Percentiles rank a stretch among this genome's conserved stretches.
Evolutionary conservation across 2,888 invertebrate species (phyloP).

Genomic region (Plagiodera versicolora): DNA sequence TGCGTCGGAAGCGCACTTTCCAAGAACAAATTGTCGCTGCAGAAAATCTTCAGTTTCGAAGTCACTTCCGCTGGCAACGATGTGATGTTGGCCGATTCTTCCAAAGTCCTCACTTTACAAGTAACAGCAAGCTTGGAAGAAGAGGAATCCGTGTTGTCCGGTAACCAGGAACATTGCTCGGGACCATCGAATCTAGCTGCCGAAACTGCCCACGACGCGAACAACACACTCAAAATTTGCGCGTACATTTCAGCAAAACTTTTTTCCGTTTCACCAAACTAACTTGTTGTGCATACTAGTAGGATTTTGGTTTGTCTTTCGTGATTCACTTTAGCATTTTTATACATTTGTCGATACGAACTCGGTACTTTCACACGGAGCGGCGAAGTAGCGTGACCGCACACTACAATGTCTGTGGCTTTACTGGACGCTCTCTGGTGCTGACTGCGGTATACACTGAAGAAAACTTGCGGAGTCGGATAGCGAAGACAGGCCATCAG

Average conservation of each 20-base stretch:
- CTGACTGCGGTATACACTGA: constrained; percentile 26
- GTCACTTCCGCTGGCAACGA: constrained; percentile 71
- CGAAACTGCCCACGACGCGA: constrained; percentile 36
- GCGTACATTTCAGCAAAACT: constrained; percentile 56
- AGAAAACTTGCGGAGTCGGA: neutral
- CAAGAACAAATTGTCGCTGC: constrained; percentile 75
- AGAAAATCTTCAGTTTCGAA: constrained; percentile 71
- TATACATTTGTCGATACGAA: constrained; percentile 29
- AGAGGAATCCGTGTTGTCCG: constrained; percentile 56
- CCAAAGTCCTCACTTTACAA: constrained; percentile 72
- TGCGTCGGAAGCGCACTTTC: constrained; percentile 76
- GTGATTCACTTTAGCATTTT: constrained; percentile 17
- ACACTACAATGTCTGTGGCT: constrained; percentile 34
- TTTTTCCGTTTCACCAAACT: constrained; percentile 42
- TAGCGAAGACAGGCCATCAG: neutral
- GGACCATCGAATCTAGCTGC: constrained; percentile 52
- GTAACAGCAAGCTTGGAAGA: constrained; percentile 60
- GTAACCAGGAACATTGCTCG: constrained; percentile 56
- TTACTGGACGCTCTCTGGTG: constrained; percentile 33
- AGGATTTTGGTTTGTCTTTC: constrained; percentile 6
- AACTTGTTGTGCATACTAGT: constrained; percentile 11
- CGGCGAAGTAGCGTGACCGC: constrained; percentile 21
- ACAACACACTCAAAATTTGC: constrained; percentile 54
- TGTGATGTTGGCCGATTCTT: constrained; percentile 68
- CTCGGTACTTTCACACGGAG: constrained; percentile 1